These are phyloP conservation scores for Schrankia costaestrigalis DNA, from an alignment of 2,888 invertebrate species.

Conservation along the genomic window DNA sequence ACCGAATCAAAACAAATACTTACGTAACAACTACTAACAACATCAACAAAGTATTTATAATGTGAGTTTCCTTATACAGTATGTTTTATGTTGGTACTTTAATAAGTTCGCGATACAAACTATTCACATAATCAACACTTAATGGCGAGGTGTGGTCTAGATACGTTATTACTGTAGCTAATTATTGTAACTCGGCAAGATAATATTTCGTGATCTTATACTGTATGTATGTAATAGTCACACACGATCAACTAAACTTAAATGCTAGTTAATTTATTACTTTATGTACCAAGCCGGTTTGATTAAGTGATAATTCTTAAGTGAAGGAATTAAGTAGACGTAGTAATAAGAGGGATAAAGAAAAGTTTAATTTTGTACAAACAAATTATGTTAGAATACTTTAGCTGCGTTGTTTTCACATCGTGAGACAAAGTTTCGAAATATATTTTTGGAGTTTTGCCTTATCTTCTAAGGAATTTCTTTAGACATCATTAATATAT, in stretches of 20 bases:
- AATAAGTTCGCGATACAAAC: conserved; percentile 32
- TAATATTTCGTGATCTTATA: conserved; percentile 44
- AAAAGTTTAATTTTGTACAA: too few relatives aligned
- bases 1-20: conserved; percentile 19
- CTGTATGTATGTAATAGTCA: conserved; percentile 21
- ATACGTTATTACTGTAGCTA: conserved; percentile 51
- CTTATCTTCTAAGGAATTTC: too few relatives aligned
- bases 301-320: too few relatives aligned
- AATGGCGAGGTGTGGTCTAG: conserved; percentile 61
- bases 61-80: conserved; percentile 45
- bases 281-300: too few relatives aligned
- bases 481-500: too few relatives aligned
- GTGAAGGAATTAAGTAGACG: too few relatives aligned
- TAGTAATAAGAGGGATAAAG: too few relatives aligned
- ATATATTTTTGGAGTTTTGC: too few relatives aligned
- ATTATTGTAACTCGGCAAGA: conserved; percentile 45
- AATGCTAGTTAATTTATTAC: too few relatives aligned
- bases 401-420: too few relatives aligned
- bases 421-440: too few relatives aligned
- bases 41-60: conserved; percentile 24
- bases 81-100: conserved; percentile 31
- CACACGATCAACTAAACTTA: conserved; percentile 23
- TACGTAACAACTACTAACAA: conserved; percentile 12
- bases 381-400: too few relatives aligned
- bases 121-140: conserved; percentile 54